Evolutionary conservation across 2,113 vertebrate species (phyloP), one percentile per base, ranked within the genome.

Genomic region (Aldabrachelys gigantea): DNA sequence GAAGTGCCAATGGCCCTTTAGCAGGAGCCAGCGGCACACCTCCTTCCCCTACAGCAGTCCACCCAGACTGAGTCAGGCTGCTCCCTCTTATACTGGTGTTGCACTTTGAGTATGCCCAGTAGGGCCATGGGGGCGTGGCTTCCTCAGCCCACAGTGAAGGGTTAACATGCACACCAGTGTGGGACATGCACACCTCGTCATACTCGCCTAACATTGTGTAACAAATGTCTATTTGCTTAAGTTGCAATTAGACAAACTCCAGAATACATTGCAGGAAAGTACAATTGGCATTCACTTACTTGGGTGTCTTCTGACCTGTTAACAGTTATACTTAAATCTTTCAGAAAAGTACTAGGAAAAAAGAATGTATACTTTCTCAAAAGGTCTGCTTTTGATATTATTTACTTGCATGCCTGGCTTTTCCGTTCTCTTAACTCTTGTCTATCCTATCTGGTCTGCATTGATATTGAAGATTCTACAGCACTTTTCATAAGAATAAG

Each of bases 201-300:
- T 21, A 54, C 19, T 54, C 47, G 41, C 35, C 35, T 38, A 72
- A 17, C 27, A 62, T 0, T 0, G 47, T 41, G 82, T 24, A 27
- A 82, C 14, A 24, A 75, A 6, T 22, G 65, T 54, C 62, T 87
- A 56, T 14, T 24, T 72, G 17, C n/a, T 38, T n/a, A 78, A 53
- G 53, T n/a, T 31, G 50, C 22, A 1, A 80, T 57, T 29, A 69
- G 1, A 69, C 3, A 83, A 72, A 88, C n/a, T 89, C 21, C 11
- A 89, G 76, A 88, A 72, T 35, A 76, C 3, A 4, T 44, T 27
- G 35, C n/a, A 38, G 19, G 65, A 21, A 72, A 72, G n/a, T 38
- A 72, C 62, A 69, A 69, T 8, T 69, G 62, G 4, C 62, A 69
- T 69, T 69, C 62, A 69, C n/a, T 31, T 14, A 59, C 6, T 69